phyloP scores from a whole-genome alignment of 2,113 vertebrate genomes.

The Epinephelus fuscoguttatus region DNA sequence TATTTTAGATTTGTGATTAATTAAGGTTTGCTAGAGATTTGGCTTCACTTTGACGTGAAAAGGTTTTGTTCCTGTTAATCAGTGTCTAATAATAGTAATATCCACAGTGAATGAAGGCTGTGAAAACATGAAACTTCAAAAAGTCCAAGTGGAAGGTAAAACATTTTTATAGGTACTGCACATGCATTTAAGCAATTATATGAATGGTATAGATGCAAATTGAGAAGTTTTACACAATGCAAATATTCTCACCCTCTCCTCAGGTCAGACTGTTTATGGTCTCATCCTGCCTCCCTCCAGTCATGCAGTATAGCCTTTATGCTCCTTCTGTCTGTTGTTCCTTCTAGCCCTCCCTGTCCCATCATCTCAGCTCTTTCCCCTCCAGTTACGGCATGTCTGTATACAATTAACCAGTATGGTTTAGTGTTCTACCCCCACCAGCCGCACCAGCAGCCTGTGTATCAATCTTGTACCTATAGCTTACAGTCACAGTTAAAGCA shows the following conservation, averaged over 20 bases:
- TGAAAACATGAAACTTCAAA: no score
- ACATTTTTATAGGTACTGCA: no score
- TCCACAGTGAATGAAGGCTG: neutral
- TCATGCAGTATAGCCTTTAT: neutral
- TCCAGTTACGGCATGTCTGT: slow-evolving; percentile 4
- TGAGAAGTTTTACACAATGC: no score
- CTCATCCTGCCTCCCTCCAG: neutral
- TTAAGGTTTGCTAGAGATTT: neutral
- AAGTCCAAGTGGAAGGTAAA: no score
- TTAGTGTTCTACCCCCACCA: neutral
- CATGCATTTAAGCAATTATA: no score
- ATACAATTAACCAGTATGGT: neutral
- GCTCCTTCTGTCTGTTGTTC: neutral
- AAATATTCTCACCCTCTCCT: no score
- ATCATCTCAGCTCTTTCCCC: neutral
- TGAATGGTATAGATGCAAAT: no score
- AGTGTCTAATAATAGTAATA: neutral
- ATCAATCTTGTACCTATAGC: neutral
- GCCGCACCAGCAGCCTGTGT: neutral
- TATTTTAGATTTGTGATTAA: neutral
- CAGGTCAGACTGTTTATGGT: neutral
- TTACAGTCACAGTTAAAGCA: neutral
- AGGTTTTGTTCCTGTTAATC: neutral
- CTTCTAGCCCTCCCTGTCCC: neutral
- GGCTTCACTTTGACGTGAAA: neutral